Conservation (phyloP, 2,888 invertebrate species). For the Ramazzottius varieornatus region DNA sequence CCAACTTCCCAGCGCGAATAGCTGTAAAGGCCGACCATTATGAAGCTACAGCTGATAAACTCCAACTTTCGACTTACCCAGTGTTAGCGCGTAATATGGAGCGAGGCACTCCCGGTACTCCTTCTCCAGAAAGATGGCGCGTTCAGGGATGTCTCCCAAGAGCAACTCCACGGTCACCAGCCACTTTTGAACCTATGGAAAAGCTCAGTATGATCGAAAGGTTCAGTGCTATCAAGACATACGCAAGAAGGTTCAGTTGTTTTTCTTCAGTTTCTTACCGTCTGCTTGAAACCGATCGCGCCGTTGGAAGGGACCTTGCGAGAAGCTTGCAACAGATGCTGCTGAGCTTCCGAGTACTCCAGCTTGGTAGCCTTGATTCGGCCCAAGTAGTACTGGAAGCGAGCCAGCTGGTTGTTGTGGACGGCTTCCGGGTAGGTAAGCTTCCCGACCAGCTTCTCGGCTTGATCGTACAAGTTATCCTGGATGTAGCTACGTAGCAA, state of each 20-base stretch:
- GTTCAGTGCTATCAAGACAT: background rate
- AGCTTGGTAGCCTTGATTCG: constrained; percentile 91
- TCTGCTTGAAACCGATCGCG: constrained; percentile 94
- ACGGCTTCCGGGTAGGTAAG: constrained; percentile 86
- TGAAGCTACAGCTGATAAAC: too few relatives aligned
- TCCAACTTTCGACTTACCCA: constrained; percentile 26
- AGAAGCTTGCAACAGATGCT: constrained; percentile 66
- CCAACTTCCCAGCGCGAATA: constrained; percentile 76
- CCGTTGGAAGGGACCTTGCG: constrained; percentile 91
- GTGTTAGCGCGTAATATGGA: constrained; percentile 88
- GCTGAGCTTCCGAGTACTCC: constrained; percentile 89
- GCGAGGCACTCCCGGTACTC: constrained; percentile 59
- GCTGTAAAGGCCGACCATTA: constrained; percentile 22
- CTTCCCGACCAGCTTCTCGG: constrained; percentile 85
- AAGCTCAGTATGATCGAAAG: background rate
- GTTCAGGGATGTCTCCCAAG: constrained; percentile 86
- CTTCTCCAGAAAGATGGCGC: constrained; percentile 74
- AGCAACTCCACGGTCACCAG: constrained; percentile 78
- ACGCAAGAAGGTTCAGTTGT: too few relatives aligned
- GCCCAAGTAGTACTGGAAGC: constrained; percentile 78
- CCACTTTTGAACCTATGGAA: constrained; percentile 42
- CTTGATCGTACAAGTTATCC: constrained; percentile 78
- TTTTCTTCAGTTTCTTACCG: too few relatives aligned
- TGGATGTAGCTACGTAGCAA: constrained; percentile 78
- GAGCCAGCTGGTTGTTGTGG: constrained; percentile 94